phyloP scores from a whole-genome alignment of 2,888 invertebrate genomes.

The Iselma pallidipennis region DNA sequence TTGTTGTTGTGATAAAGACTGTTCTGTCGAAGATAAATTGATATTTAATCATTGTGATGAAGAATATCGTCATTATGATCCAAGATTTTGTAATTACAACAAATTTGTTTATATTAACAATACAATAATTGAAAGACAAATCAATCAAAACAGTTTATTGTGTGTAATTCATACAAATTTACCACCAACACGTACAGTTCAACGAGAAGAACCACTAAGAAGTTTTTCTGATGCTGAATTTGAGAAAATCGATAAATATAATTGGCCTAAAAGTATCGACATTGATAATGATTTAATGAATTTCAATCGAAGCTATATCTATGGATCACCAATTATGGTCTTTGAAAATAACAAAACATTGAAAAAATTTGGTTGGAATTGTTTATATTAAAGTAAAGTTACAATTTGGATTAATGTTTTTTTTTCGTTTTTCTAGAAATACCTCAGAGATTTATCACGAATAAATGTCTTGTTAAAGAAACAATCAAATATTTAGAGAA shows the following conservation, averaged over 20 bases:
- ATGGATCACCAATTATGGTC: constrained; percentile 33
- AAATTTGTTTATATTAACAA: constrained; percentile 62
- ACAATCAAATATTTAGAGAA: constrained; percentile 56
- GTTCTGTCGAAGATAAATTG: constrained; percentile 62
- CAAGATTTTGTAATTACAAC: constrained; percentile 59
- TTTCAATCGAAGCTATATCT: constrained; percentile 26
- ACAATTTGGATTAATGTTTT: constrained; percentile 12
- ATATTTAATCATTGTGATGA: constrained; percentile 65
- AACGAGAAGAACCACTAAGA: constrained; percentile 42
- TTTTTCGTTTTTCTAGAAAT: constrained; percentile 42
- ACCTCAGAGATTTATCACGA: constrained; percentile 46
- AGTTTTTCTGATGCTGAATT: constrained; percentile 30
- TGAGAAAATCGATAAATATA: constrained; percentile 25
- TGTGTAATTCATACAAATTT: constrained; percentile 65
- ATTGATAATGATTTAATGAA: constrained; percentile 13
- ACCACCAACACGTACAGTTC: constrained; percentile 51
- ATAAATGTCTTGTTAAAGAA: constrained; percentile 49
- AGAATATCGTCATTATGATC: constrained; percentile 50
- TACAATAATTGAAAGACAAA: constrained; percentile 53
- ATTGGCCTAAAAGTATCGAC: constrained; percentile 12
- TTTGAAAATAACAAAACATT: constrained; percentile 36
- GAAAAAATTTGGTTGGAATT: constrained; percentile 38
- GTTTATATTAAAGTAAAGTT: not conserved
- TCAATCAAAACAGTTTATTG: constrained; percentile 59
- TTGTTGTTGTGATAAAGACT: constrained; percentile 84